Base-by-base conservation (phyloP, 1,140 invertebrate genomes). In the Oscheius sp. region DNA sequence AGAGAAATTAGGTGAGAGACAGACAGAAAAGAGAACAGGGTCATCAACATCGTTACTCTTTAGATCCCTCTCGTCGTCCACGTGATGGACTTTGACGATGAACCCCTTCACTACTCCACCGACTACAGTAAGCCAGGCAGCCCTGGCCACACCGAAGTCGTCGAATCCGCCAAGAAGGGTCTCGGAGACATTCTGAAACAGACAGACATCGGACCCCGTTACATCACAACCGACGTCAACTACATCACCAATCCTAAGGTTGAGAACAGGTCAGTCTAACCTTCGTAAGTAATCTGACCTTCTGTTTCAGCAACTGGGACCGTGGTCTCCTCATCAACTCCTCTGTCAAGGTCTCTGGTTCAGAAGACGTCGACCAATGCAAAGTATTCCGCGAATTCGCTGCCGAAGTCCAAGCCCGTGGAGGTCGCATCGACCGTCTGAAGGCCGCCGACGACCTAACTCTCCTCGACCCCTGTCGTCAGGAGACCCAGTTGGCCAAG, bases 221-320 rank as follows among this genome's bases (percentile, higher is more conserved):
- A 46, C 70, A 55, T 78, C 26, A 68, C 68, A 13, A 74, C 74
- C 10, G 75, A 77, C 45, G 63, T 77, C 62, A 69, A 78, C 70
- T 68, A 49, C 68, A 78, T 78, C 45, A 78, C 77, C 29, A 67
- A 78, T 46, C 77, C 77, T 13, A 78, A 77, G 61, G 65, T 78
- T 15, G 38, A 42, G n/a, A 10, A n/a, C 38, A 42, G n/a, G 38
- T 10, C 38, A n/a, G n/a, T 42, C n/a, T 42, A 10, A n/a, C 38
- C 38, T 42, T 42, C n/a, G 10, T 42, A n/a, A 42, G n/a, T 10
- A 10, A n/a, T n/a, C 38, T 42, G 38, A 42, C 38, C 38, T n/a
- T 10, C 10, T 42, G 28, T 55, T 55, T 55, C 32, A 59, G 49
- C 23, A 66, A 59, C n/a, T 78, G 76, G 76, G 52, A 77, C 31